Percentiles rank a stretch among this genome's conserved stretches.
phyloP scores from a whole-genome alignment of 2,888 invertebrate species.

The Halictus quadricinctus region DNA sequence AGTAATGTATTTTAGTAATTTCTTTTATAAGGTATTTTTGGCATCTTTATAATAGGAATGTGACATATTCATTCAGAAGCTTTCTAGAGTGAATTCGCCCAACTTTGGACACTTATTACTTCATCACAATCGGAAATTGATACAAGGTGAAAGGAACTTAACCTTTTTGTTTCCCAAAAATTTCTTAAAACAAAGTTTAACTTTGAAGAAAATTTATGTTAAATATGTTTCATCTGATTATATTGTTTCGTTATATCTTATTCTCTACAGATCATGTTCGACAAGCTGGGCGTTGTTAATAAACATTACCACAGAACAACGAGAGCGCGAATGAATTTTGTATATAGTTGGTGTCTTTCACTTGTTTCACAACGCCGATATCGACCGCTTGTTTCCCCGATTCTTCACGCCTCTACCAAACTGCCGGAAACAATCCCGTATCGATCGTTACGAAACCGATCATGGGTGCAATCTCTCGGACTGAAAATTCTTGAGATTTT shows the following conservation, averaged over 20 bases:
- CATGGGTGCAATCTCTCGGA: background rate
- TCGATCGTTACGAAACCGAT: constrained; percentile 8
- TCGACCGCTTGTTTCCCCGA: constrained; percentile 20
- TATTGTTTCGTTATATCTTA: background rate
- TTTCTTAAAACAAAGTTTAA: too few relatives aligned
- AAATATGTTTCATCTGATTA: too few relatives aligned
- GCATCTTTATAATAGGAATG: too few relatives aligned
- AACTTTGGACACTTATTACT: too few relatives aligned
- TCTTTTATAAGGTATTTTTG: too few relatives aligned
- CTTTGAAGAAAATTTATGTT: too few relatives aligned
- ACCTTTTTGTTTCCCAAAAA: too few relatives aligned
- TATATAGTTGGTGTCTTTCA: constrained; percentile 24
- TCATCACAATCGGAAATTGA: too few relatives aligned
- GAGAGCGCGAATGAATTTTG: constrained; percentile 31
- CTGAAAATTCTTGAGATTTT: background rate
- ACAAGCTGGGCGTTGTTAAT: constrained; percentile 7
- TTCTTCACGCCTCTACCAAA: constrained; percentile 33
- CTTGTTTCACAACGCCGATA: constrained; percentile 38
- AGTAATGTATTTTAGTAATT: too few relatives aligned
- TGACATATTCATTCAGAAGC: too few relatives aligned
- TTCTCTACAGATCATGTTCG: background rate
- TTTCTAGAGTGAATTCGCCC: too few relatives aligned
- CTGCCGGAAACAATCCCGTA: constrained; percentile 26
- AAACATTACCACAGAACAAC: constrained; percentile 29
- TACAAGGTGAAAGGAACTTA: too few relatives aligned